These are phyloP conservation scores for Sander vitreus DNA, from an alignment of 2,113 vertebrate species.

Conservation along the genomic window DNA sequence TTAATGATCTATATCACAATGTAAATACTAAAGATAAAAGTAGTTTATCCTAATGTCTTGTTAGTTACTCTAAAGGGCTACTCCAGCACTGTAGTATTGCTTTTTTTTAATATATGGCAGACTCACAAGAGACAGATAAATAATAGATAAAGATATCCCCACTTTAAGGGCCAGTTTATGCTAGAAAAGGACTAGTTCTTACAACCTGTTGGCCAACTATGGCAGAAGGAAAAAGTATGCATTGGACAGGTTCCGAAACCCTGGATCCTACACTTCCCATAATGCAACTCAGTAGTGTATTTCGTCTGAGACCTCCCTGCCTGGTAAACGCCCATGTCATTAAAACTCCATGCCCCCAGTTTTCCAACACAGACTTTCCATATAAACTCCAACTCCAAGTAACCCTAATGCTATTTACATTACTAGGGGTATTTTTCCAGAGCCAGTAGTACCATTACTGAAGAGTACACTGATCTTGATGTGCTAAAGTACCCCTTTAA, in stretches of 20 bases:
- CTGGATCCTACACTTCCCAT: slow-evolving; percentile 1
- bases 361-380: slow-evolving; percentile 17
- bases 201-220: neutral
- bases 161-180: too few relatives aligned
- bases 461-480: neutral
- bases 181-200: neutral
- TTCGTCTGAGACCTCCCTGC: neutral
- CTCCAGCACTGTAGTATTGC: neutral
- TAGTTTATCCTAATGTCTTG: too few relatives aligned
- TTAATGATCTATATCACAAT: neutral
- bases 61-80: neutral
- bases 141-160: neutral
- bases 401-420: neutral
- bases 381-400: neutral
- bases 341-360: neutral
- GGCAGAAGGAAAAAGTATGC: neutral
- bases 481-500: too few relatives aligned
- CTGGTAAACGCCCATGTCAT: neutral
- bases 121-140: neutral
- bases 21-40: neutral
- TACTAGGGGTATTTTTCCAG: neutral
- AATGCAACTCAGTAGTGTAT: neutral
- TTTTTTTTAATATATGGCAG: too few relatives aligned
- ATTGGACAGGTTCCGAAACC: neutral
- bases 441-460: neutral